These are phyloP conservation scores for Psix sp. DNA, from an alignment of 1,140 invertebrate species.

Conservation along the genomic window DNA sequence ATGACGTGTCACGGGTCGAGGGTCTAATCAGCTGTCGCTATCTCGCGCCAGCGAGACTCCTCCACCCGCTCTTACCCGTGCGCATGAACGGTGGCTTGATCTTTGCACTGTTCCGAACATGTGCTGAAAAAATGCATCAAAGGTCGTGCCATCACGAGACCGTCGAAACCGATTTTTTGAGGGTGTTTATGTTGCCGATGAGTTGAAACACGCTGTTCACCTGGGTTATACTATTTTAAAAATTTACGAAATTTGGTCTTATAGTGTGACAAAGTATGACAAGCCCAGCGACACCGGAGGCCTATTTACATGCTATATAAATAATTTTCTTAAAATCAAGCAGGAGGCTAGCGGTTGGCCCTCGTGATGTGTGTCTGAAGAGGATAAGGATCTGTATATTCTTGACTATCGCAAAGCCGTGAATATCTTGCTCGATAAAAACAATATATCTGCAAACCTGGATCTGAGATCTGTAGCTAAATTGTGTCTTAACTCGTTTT, in stretches of 20 bases:
- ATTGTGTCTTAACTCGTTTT: slow-evolving; percentile 63
- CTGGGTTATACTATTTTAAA: background rate
- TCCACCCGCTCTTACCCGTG: background rate
- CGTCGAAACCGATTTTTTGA: background rate
- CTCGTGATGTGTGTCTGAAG: no score
- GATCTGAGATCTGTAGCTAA: slow-evolving; percentile 62
- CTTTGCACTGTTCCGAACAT: slow-evolving; percentile 2
- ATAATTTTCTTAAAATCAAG: no score
- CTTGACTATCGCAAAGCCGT: no score
- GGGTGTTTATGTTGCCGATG: background rate
- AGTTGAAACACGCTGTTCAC: background rate
- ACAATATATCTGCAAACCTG: slow-evolving; percentile 4
- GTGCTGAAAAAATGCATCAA: background rate
- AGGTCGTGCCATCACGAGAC: background rate
- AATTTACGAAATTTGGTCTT: slow-evolving; percentile 9
- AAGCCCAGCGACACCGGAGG: background rate
- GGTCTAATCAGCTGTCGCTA: background rate
- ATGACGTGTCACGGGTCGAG: background rate
- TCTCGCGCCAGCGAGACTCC: background rate
- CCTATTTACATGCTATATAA: no score
- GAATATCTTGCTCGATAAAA: no score
- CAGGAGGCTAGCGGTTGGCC: background rate
- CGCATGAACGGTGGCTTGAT: slow-evolving; percentile 1
- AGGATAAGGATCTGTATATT: no score
- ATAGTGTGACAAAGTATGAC: slow-evolving; percentile 1